Evolutionary conservation across 2,113 vertebrate genomes (phyloP).

Genomic region (Lophura nycthemera): DNA sequence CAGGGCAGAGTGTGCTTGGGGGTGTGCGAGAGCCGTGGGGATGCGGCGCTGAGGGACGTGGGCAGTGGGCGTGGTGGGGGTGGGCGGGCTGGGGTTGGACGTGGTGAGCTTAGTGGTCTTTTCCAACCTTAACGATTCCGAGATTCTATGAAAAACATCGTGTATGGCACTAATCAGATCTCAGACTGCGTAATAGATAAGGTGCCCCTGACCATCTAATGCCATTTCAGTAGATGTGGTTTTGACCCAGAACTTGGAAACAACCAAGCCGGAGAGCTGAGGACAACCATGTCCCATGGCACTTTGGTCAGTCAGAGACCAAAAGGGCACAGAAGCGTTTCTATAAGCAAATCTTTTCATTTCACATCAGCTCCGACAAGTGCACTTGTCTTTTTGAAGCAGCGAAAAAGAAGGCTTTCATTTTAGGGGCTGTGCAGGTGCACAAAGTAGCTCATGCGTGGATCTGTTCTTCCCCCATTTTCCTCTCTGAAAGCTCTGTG

Average conservation of each 20-base stretch:
- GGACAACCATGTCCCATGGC: neutral
- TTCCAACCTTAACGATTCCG: neutral
- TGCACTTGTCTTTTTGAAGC: neutral
- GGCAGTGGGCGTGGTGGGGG: too few species aligned
- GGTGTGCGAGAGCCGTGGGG: too few species aligned
- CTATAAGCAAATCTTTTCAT: neutral
- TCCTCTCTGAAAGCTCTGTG: neutral
- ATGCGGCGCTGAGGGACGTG: too few species aligned
- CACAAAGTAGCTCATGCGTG: fast-evolving
- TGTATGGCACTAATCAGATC: neutral
- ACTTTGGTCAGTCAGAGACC: neutral
- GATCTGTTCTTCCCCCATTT: neutral
- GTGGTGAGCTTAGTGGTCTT: too few species aligned
- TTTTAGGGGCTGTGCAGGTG: neutral
- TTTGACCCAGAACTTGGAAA: neutral
- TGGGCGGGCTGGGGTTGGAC: too few species aligned
- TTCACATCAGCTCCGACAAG: neutral
- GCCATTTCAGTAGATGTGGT: neutral
- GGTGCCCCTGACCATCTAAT: neutral
- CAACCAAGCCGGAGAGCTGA: fast-evolving
- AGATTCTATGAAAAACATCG: neutral
- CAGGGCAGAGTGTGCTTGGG: neutral
- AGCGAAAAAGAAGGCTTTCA: neutral
- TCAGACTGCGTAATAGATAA: neutral
- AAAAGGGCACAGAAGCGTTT: neutral